Percentiles rank a stretch among this genome's conserved stretches.
These are phyloP conservation scores for Caenorhabditis drosophilae DNA, from an alignment of 2,888 invertebrate genomes.

Conservation along the genomic window DNA sequence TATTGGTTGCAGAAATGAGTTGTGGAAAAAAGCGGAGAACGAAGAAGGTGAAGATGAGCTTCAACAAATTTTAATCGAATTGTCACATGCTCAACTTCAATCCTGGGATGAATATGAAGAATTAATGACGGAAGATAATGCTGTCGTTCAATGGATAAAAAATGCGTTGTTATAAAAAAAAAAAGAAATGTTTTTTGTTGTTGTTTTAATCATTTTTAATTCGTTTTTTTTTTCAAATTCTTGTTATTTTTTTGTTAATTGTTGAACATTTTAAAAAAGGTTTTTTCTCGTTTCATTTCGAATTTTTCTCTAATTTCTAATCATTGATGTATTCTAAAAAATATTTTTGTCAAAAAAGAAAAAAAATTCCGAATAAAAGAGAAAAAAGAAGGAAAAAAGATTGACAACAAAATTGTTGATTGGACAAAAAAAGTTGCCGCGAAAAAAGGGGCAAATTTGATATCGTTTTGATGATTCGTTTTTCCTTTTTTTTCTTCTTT, in stretches of 20 bases:
- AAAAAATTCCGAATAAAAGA: too few relatives aligned
- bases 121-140: constrained; percentile 41
- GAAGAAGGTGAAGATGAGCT: constrained; percentile 9
- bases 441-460: too few relatives aligned
- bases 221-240: not conserved
- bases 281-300: not conserved
- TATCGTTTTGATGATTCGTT: too few relatives aligned
- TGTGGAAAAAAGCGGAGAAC: not conserved
- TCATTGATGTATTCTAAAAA: too few relatives aligned
- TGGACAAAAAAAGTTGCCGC: too few relatives aligned
- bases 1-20: too few relatives aligned
- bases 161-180: constrained; percentile 46
- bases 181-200: too few relatives aligned
- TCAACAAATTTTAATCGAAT: constrained; percentile 18
- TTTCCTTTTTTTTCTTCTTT: too few relatives aligned
- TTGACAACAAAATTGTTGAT: too few relatives aligned
- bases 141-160: constrained; percentile 57
- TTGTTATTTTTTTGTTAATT: not conserved
- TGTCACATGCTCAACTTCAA: constrained; percentile 9
- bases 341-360: too few relatives aligned
- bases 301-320: too few relatives aligned
- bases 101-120: constrained; percentile 37
- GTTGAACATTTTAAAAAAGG: not conserved
- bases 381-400: too few relatives aligned
- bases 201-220: not conserved